Evolutionary conservation across 2,113 vertebrate species (phyloP).

Genomic region (Scomber colias): DNA sequence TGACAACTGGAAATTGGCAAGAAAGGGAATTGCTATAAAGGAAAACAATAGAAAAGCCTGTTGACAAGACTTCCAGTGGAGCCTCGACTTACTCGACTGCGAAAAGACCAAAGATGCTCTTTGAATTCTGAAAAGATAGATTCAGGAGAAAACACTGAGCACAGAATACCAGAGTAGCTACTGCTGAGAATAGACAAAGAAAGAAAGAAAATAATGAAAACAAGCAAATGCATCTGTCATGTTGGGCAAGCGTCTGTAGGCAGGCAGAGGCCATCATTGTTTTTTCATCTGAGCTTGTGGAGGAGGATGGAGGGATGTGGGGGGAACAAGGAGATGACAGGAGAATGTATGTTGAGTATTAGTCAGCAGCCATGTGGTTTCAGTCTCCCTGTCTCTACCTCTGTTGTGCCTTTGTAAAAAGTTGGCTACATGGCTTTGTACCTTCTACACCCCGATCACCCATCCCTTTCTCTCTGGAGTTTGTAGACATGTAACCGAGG

Average conservation of each 20-base stretch:
- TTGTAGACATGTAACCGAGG: not conserved
- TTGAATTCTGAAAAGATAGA: slow-evolving; percentile 28
- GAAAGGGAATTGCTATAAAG: slow-evolving; percentile 10
- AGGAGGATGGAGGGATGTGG: not conserved
- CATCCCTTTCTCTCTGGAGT: too few relatives aligned
- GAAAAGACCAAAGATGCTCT: slow-evolving; percentile 16
- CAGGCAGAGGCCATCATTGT: not conserved
- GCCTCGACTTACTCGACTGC: slow-evolving; percentile 21
- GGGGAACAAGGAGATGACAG: not conserved
- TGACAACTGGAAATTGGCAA: not conserved
- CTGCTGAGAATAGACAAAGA: slow-evolving; percentile 15
- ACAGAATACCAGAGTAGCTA: not conserved
- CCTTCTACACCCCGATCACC: not conserved
- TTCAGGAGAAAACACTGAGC: not conserved
- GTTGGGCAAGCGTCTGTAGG: slow-evolving; percentile 1
- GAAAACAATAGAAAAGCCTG: slow-evolving; percentile 26
- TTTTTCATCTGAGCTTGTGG: slow-evolving; percentile 3
- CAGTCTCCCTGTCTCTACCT: not conserved
- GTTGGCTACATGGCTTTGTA: not conserved
- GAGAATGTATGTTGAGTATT: not conserved
- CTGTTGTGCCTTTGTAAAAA: not conserved
- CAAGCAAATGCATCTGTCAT: slow-evolving; percentile 41
- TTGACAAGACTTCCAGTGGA: slow-evolving; percentile 29
- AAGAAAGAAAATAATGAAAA: not conserved
- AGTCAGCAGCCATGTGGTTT: not conserved